Evolutionary conservation across 2,797 vertebrate genomes (phyloP), one percentile per base, ranked within the genome.

Genomic region (Fistularia commersonii): DNA sequence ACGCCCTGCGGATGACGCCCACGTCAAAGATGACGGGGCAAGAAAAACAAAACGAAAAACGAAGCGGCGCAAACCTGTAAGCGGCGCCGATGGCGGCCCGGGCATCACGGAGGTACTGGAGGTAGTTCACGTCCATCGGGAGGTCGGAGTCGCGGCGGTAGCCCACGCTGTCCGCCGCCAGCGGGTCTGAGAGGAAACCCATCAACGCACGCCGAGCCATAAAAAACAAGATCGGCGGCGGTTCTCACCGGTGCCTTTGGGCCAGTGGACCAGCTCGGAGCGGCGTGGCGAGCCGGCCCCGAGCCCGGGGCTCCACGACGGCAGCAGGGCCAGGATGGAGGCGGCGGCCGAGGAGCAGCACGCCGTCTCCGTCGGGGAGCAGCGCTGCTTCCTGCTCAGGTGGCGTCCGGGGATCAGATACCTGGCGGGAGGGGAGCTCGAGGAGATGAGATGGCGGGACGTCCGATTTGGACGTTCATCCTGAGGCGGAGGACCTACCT

Each of bases 51-150:
- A 40, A 40, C 12, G 23, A 44, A 7, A 44, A 44, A 11, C 4
- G 23, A 12, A 8, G 14, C 10, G 7, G n/a, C 33, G 36, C 76
- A 36, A 6, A 85, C 80, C 88, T 87, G 76, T 82, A 64, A 8
- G 94, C 92, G 4, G 57, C 66, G 9, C 86, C 51, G 44, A 99
- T 92, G 53, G 89, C 87, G 48, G 84, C 70, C 11, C 90, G 87
- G n/a, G 96, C 96, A 47, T 98, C 96, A 44, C 81, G 90, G 37
- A 99, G 91, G 76, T 99, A 98, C 60, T 96, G 93, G 45, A 96
- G 90, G 76, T 98, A 99, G 86, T 94, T 95, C 32, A 91, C 90
- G 39, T 95, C 93, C 83, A 93, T 85, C 46, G 88, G 38, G 6
- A 87, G 88, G 57, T 93, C 92, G 0, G 65, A 89, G 33, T 90